These are phyloP conservation scores for Pipa parva DNA, from an alignment of 2,113 vertebrate genomes.

Conservation along the genomic window DNA sequence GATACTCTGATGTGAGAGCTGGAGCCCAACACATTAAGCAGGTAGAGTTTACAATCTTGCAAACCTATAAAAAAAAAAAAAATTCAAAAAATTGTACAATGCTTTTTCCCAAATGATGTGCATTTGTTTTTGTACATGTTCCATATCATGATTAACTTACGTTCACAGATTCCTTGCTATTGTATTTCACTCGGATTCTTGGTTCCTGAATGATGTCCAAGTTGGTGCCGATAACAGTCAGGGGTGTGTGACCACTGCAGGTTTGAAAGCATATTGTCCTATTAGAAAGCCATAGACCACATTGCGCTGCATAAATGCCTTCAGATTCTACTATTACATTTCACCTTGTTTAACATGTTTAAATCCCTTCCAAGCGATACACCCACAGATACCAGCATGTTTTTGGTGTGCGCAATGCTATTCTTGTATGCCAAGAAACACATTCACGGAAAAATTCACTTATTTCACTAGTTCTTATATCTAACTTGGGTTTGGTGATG, in stretches of 20 bases:
- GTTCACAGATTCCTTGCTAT: slow-evolving; percentile 86
- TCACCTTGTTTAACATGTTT: too few species aligned
- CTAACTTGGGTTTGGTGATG: too few species aligned
- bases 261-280: slow-evolving; percentile 28
- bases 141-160: slow-evolving; percentile 81
- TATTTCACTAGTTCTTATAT: too few species aligned
- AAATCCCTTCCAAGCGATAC: too few species aligned
- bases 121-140: too few species aligned
- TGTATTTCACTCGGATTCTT: slow-evolving; percentile 85
- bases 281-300: background rate
- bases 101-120: too few species aligned
- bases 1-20: slow-evolving; percentile 76
- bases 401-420: too few species aligned
- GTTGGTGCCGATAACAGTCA: slow-evolving; percentile 89
- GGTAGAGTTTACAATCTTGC: slow-evolving; percentile 81
- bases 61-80: slow-evolving; percentile 65
- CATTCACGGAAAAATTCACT: too few species aligned
- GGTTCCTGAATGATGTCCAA: slow-evolving; percentile 95
- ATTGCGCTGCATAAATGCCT: too few species aligned
- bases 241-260: slow-evolving; percentile 85
- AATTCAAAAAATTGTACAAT: background rate
- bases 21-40: slow-evolving; percentile 85
- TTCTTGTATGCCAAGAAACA: too few species aligned
- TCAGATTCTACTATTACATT: background rate
- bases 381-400: too few species aligned